Evolutionary conservation across 2,113 vertebrate genomes (phyloP), one percentile per base, ranked within the genome.

Genomic region (Puma concolor): DNA sequence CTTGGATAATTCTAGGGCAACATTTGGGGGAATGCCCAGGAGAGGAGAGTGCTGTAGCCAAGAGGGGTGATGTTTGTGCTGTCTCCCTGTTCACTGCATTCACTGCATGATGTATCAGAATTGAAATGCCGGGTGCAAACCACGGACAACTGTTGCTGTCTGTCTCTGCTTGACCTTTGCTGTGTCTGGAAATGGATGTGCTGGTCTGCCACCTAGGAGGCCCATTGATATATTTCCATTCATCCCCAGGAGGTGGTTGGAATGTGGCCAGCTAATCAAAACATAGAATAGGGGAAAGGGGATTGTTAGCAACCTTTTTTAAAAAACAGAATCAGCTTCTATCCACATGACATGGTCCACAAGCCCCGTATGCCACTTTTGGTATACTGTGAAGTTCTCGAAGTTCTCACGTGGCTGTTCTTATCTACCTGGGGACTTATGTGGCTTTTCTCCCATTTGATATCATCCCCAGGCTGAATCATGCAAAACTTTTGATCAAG

Each of bases 1-100:
- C 64, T 96, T 94, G 84, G 77, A 98, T 97, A 97, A 98, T 57
- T 97, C 33, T 33, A 97, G 89, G 67, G 77, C 94, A 98, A 94
- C 10, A 81, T 92, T 93, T 97, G 74, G 67, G 89, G 80, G 96
- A 96, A 85, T 93, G 29, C 88, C 67, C 41, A 87, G 71, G 93
- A 96, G 66, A 88, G 69, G 0, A 15, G n/a, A 88, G 57, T 36
- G 63, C 84, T 95, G 27, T 69, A 96, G 94, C 95, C 52, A 77
- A 89, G 97, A 88, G 63, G 76, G 67, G 29, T 64, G 94, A 90
- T 57, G 44, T 92, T 97, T 97, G 63, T 86, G 92, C 93, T 64
- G 85, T 41, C 91, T 98, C 95, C 81, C 50, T 86, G 88, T 95
- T 94, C 50, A 4, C 90, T 88, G 81, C 4, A 77, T 16, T 98